Base-by-base conservation (phyloP, 2,888 invertebrate species). In the Shargacucullia verbasci region DNA sequence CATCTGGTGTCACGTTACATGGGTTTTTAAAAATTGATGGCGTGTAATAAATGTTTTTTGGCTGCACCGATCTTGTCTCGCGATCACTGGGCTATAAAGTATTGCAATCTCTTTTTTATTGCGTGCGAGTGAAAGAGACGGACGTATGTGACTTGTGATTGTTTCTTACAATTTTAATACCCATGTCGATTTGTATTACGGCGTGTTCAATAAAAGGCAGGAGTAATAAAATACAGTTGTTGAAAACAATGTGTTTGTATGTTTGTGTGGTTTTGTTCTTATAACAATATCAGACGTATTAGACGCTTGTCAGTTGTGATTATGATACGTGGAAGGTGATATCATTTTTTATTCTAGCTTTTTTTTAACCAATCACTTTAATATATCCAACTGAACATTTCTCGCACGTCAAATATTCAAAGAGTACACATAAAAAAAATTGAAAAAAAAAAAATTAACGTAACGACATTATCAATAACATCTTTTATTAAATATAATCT, bases 21-120 rank as follows among this genome's bases (percentile, higher is more conserved):
- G 86, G 75, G 80, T 86, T 86, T 86, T 87, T 81, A 86, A 89
- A 90, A 92, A 85, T 91, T 91, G 91, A 92, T 89, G 87, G 90
- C 78, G 75, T 81, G 89, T 92, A 87, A 90, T 89, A 90, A 92
- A 92, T 90, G 88, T 85, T 87, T 84, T 89, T 89, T 87, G 89
- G 80, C 86, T 86, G 84, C 83, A 84, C 76, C 84, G 82, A 82
- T 85, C 84, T 82, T 81, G 82, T 83, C 80, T 82, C 65, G 71
- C 72, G 73, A 78, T 74, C 89, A 88, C 79, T 83, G 83, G 78
- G 77, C 81, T 76, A 80, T 84, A 81, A 86, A 82, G 76, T 79
- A 79, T 79, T 74, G 77, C 77, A 77, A 78, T 75, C 77, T 69
- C 62, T 41, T 56, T 56, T 57, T 59, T 55, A 55, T 62, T 37